phyloP scores from a whole-genome alignment of 2,888 invertebrate genomes.

The Lasioglossum zephyrum region DNA sequence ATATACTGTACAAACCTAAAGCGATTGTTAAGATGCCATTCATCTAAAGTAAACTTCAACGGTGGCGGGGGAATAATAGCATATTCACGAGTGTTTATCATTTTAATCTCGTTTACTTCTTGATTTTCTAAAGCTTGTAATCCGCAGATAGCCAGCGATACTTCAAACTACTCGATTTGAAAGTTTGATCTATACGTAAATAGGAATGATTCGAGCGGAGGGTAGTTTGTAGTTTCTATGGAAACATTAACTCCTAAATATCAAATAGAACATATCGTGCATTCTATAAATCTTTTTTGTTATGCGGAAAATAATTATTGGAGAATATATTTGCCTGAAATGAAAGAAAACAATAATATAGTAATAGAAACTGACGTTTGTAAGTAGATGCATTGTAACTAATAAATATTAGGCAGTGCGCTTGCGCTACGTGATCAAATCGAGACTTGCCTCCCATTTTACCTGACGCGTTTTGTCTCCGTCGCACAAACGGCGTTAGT shows the following conservation, averaged over 20 bases:
- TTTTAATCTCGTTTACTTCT: slow-evolving; percentile 26
- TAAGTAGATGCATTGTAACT: neutral
- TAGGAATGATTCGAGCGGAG: neutral
- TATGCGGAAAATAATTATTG: neutral
- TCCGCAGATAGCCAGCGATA: neutral
- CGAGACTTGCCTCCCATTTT: neutral
- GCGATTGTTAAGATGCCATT: slow-evolving; percentile 91
- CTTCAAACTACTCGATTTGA: slow-evolving; percentile 11
- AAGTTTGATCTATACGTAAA: slow-evolving; percentile 52
- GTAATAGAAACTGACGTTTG: neutral
- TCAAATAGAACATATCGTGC: neutral
- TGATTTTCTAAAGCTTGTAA: neutral
- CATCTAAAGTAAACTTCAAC: slow-evolving; percentile 88
- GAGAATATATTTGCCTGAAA: neutral
- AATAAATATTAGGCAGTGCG: neutral
- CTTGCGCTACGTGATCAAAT: neutral
- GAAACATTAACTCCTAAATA: slow-evolving; percentile 28
- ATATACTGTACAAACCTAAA: slow-evolving; percentile 77
- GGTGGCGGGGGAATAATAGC: slow-evolving; percentile 83
- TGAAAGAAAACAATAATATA: neutral
- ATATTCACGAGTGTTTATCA: slow-evolving; percentile 65
- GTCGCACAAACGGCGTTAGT: neutral
- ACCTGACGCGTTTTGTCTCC: neutral
- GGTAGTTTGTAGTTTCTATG: slow-evolving; percentile 52
- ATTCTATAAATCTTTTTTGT: neutral